Conservation (phyloP, 2,113 vertebrate species). For the Ginglymostoma cirratum region DNA sequence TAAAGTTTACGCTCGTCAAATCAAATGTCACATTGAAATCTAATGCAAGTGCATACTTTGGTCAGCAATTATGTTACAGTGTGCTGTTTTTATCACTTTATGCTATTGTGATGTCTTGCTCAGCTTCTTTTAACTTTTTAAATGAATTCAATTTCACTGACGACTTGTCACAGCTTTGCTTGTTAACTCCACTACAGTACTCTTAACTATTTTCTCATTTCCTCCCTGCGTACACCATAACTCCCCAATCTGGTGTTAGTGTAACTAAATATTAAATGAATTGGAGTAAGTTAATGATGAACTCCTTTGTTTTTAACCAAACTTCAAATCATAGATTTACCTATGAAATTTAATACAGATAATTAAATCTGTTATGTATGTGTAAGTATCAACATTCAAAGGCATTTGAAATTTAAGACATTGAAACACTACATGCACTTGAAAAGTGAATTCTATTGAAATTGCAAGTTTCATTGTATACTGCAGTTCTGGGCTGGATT, state of each 20-base stretch:
- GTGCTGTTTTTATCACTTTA: neutral
- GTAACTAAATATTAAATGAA: neutral
- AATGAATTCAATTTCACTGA: neutral
- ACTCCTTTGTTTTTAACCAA: neutral
- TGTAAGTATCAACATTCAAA: neutral
- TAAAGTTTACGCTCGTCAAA: neutral
- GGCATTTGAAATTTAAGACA: neutral
- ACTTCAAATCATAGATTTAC: no score
- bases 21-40: neutral
- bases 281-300: neutral
- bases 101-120: neutral
- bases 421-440: neutral
- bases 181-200: neutral
- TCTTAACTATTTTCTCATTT: neutral
- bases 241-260: neutral
- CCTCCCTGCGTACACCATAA: no score
- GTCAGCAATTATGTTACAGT: neutral
- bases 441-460: neutral
- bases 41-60: neutral
- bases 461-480: neutral
- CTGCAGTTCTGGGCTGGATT: neutral
- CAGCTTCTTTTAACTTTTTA: neutral
- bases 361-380: neutral
- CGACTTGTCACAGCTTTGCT: neutral
- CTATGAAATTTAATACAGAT: neutral